Conservation (phyloP, 2,113 vertebrate genomes). For the Colistium nudipinnis region DNA sequence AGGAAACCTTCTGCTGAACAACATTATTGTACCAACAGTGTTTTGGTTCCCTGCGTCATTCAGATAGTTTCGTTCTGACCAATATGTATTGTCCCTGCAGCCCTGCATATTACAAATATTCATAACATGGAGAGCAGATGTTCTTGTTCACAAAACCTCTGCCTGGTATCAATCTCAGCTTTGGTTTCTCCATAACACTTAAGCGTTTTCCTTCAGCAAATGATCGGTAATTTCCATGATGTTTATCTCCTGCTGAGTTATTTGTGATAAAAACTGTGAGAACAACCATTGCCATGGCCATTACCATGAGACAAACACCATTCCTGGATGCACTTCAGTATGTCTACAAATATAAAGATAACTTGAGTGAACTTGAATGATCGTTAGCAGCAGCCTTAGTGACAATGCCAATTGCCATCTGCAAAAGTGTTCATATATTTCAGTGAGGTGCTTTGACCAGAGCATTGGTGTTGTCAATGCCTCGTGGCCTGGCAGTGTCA, state of each 20-base stretch:
- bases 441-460: neutral
- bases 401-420: conserved; percentile 2
- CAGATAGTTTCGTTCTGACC: neutral
- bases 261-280: conserved; percentile 11
- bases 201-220: neutral
- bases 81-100: neutral
- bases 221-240: neutral
- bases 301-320: conserved; percentile 20
- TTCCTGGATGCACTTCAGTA: neutral
- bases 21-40: neutral
- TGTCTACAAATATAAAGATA: no score
- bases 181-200: neutral
- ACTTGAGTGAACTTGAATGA: no score
- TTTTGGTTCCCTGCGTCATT: conserved; percentile 32
- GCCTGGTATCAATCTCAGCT: neutral
- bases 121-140: neutral
- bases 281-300: neutral
- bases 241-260: conserved; percentile 1
- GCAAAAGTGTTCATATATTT: neutral
- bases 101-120: neutral
- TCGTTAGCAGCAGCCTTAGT: no score
- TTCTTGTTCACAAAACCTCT: neutral
- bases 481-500: no score
- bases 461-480: no score
- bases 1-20: conserved; percentile 20